A percentile compares a stretch with the other conserved stretches of the same genome.
Conservation (phyloP, 2,888 invertebrate species). For the Trachelus stipa region DNA sequence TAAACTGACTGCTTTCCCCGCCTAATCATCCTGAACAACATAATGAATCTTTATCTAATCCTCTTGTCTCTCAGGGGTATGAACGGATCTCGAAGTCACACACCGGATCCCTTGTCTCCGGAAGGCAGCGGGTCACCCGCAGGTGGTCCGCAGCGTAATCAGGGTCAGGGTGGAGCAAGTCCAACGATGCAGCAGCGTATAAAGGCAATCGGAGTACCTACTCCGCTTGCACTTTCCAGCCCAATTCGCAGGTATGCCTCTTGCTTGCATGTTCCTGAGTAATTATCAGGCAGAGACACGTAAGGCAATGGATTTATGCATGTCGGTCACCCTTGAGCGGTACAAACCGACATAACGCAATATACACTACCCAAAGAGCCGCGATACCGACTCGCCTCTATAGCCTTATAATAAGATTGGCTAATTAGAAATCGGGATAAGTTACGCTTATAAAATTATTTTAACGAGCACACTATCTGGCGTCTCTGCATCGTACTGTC, state of each 20-base stretch:
- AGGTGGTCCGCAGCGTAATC: slow-evolving; percentile 55
- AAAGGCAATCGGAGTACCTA: slow-evolving; percentile 89
- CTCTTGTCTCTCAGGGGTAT: slow-evolving; percentile 67
- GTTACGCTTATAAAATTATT: neutral
- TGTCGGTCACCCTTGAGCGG: slow-evolving; percentile 23
- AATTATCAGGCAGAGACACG: neutral
- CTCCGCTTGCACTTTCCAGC: slow-evolving; percentile 88
- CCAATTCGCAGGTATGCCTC: slow-evolving; percentile 83
- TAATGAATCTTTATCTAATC: neutral
- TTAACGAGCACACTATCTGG: neutral
- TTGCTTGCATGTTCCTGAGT: slow-evolving; percentile 8
- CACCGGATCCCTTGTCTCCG: slow-evolving; percentile 73
- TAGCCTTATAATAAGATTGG: neutral
- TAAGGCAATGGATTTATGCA: slow-evolving; percentile 21
- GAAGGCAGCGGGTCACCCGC: slow-evolving; percentile 69
- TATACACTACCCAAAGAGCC: neutral
- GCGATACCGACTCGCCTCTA: neutral
- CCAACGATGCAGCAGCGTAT: slow-evolving; percentile 92
- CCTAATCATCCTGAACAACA: neutral
- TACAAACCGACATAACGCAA: slow-evolving; percentile 5
- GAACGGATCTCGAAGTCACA: slow-evolving; percentile 74
- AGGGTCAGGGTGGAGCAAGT: slow-evolving; percentile 72
- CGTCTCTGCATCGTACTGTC: neutral
- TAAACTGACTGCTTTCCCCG: slow-evolving; percentile 4
- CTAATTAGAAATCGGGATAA: neutral